These are phyloP conservation scores for Cebus imitator DNA, from an alignment of 2,113 vertebrate species.

Conservation along the genomic window DNA sequence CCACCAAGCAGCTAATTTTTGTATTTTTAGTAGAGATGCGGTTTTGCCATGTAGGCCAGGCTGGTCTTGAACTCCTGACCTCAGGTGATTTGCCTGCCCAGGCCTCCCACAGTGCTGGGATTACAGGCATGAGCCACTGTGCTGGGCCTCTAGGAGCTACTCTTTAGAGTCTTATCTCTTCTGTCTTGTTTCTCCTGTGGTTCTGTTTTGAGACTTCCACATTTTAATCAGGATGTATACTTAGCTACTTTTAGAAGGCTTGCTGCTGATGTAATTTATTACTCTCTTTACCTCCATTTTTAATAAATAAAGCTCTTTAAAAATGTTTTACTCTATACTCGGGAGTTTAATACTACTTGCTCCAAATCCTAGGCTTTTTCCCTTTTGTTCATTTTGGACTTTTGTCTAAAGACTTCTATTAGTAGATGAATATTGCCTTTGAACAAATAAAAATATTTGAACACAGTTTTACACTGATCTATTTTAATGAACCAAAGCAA, in stretches of 20 bases:
- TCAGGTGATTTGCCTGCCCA: too few species aligned
- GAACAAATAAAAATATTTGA: not conserved
- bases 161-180: not conserved
- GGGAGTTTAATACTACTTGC: not conserved
- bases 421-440: not conserved
- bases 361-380: not conserved
- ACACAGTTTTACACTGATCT: not conserved
- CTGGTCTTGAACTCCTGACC: too few species aligned
- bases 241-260: not conserved
- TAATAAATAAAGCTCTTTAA: not conserved
- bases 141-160: not conserved
- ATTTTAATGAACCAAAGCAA: constrained; percentile 9
- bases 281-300: not conserved
- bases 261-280: not conserved
- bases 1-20: too few species aligned
- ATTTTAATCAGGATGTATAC: not conserved
- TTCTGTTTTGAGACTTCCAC: not conserved
- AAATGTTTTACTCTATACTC: not conserved
- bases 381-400: not conserved
- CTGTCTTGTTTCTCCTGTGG: not conserved
- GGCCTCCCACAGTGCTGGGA: too few species aligned
- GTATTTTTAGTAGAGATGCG: too few species aligned
- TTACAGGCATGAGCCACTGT: too few species aligned
- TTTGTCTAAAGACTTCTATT: not conserved
- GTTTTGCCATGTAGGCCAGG: too few species aligned